Evolutionary conservation across 2,888 invertebrate species (phyloP), one percentile per base, ranked within the genome.

Genomic region (Julus scandinavius): DNA sequence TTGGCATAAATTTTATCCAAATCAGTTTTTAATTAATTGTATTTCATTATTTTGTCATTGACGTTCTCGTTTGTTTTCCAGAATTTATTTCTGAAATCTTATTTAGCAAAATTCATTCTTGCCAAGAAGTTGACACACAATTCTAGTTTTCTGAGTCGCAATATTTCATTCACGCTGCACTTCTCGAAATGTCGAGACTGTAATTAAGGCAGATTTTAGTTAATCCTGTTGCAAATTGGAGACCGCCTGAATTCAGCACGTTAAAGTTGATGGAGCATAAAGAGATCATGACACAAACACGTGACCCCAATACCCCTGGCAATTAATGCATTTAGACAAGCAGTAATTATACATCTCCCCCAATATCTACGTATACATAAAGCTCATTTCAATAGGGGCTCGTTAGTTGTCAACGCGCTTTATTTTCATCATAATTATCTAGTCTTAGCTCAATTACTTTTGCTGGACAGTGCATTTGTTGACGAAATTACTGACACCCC

Each of bases 91-190:
- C 6, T 29, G 29, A n/a, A 29, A 29, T 9, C 72, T 29, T 20
- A 1, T 20, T 72, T 72, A 72, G 72, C 72, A 72, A 29, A 29
- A 29, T 29, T 29, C 72, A 72, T 72, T 29, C 72, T 5, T n/a
- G 29, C 29, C 5, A 72, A 29, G 29, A 72, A 72, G 7, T 29
- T n/a, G 29, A 29, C 72, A 29, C 72, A 5, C 9, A 20, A 29
- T 20, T 72, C 72, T n/a, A 72, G 29, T 29, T 72, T 72, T 15
- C 72, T 72, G 6, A n/a, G 58, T 29, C 1, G 80, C 80, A 13
- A 80, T 80, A 29, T 13, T 80, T 80, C 80, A 80, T 80, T 80
- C 72, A 72, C 72, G n/a, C 72, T 72, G 72, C 72, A 72, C 29
- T 72, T 72, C 80, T 80, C 38, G 38, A 13, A 80, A 38, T 80